Percentiles rank a stretch among this genome's conserved stretches.
These are phyloP conservation scores for Excalfactoria chinensis DNA, from an alignment of 2,113 vertebrate species.

Conservation along the genomic window DNA sequence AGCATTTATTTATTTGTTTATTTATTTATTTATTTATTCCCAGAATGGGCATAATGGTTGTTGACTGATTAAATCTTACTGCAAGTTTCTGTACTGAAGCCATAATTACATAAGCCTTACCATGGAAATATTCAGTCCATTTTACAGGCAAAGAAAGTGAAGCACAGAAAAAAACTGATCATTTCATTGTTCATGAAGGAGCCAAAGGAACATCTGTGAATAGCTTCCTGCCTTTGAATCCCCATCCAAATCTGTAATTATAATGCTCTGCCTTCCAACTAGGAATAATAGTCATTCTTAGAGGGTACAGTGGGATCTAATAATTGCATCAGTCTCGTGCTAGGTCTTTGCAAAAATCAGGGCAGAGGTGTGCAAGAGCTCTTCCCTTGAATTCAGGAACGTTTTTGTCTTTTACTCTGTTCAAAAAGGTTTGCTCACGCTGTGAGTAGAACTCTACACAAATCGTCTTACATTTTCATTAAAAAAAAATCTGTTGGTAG, in stretches of 20 bases:
- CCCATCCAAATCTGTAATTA: neutral
- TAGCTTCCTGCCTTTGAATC: neutral
- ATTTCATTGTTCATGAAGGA: neutral
- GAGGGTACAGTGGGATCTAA: neutral
- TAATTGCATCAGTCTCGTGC: neutral
- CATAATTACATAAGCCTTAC: neutral
- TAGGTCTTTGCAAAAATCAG: neutral
- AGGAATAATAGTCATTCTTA: neutral
- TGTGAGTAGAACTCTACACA: neutral
- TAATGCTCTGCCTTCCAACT: neutral
- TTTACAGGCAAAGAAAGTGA: neutral
- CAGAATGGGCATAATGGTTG: neutral
- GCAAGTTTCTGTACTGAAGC: neutral
- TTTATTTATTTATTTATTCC: too few species aligned
- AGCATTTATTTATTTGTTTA: too few species aligned
- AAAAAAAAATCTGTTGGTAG: neutral
- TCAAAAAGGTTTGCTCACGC: neutral
- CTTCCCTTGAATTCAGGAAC: neutral
- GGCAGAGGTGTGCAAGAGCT: neutral
- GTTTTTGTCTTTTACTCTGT: neutral
- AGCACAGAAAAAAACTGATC: neutral
- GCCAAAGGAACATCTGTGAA: neutral
- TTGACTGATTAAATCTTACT: neutral
- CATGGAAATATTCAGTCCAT: neutral
- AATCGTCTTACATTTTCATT: neutral